Evolutionary conservation across 2,797 vertebrate genomes (phyloP).

Genomic region (Sylvia borin): DNA sequence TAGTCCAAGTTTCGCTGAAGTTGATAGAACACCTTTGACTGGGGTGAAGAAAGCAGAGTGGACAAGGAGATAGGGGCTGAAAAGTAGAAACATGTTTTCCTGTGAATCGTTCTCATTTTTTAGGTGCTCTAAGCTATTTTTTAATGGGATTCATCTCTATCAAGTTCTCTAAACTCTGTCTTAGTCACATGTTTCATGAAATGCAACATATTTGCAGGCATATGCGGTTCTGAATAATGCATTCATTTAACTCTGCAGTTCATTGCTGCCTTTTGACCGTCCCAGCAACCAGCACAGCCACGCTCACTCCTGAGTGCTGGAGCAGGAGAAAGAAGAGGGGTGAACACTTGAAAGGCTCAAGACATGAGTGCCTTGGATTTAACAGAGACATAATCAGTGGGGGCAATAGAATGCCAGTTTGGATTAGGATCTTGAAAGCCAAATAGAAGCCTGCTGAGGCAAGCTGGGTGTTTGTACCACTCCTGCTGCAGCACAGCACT

Average conservation of each 20-base stretch:
- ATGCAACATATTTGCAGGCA: background rate
- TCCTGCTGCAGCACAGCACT: constrained; percentile 10
- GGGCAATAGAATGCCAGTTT: constrained; percentile 38
- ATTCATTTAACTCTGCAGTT: background rate
- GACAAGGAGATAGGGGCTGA: background rate
- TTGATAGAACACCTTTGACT: background rate
- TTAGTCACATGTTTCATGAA: background rate
- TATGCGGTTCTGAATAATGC: background rate
- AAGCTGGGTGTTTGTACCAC: constrained; percentile 49
- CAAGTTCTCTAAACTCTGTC: background rate
- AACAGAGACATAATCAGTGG: constrained; percentile 30
- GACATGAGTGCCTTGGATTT: background rate
- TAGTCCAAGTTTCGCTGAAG: background rate
- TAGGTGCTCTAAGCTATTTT: background rate
- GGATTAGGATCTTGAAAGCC: constrained; percentile 65
- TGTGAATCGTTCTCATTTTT: background rate
- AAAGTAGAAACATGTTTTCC: background rate
- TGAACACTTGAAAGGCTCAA: background rate
- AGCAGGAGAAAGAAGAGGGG: background rate
- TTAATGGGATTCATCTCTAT: background rate
- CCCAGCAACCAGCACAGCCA: background rate
- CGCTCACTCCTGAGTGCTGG: background rate
- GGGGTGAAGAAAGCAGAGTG: background rate
- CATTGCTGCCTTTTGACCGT: background rate
- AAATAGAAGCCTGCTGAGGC: constrained; percentile 49